Evolutionary conservation across 2,888 invertebrate species (phyloP).

Genomic region (Leptopilina syphax): DNA sequence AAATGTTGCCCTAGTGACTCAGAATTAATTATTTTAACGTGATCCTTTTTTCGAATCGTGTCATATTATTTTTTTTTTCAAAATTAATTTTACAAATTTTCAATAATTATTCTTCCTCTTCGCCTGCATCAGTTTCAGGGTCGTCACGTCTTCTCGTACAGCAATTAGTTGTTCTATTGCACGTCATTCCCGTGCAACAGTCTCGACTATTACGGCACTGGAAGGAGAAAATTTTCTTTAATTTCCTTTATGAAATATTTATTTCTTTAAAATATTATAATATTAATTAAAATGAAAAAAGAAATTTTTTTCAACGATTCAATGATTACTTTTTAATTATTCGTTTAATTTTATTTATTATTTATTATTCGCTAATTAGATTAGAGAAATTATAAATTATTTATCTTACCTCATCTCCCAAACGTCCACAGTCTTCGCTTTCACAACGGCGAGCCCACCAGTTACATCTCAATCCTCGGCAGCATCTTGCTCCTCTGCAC

Average conservation of each 20-base stretch:
- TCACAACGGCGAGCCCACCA: background rate
- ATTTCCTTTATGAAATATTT: background rate
- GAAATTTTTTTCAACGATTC: no score
- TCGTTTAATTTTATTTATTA: no score
- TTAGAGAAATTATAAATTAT: background rate
- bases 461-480: background rate
- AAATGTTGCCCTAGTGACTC: no score
- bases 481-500: background rate
- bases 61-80: no score
- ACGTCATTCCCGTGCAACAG: background rate
- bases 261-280: no score
- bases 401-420: background rate
- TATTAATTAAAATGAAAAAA: no score
- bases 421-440: background rate
- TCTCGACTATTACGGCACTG: background rate
- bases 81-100: background rate
- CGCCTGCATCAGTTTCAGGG: background rate
- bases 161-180: background rate
- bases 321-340: no score
- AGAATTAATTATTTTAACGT: no score
- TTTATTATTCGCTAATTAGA: no score
- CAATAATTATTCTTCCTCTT: background rate
- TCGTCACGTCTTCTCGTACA: background rate
- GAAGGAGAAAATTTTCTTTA: background rate
- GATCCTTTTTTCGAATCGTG: no score